Conservation (phyloP, 2,888 invertebrate species). For the Theodoxus fluviatilis region DNA sequence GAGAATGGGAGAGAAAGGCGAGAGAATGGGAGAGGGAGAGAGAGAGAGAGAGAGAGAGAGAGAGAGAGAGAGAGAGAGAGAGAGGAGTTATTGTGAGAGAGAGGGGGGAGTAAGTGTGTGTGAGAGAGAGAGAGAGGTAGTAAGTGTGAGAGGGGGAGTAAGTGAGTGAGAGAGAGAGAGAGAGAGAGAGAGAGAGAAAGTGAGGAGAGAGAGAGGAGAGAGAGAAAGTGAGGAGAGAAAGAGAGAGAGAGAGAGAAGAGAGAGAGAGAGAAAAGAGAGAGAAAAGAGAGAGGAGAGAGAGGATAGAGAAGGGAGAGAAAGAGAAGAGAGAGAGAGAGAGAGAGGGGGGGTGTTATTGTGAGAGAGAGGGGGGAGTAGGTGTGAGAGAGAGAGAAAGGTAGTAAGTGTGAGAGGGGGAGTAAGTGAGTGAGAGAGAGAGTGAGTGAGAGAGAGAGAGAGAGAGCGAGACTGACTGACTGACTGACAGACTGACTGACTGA, state of each 20-base stretch:
- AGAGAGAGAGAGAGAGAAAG: background rate
- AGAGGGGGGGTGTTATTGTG: background rate
- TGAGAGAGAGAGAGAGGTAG: background rate
- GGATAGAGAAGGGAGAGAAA: background rate
- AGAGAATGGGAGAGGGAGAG: slow-evolving; percentile 6
- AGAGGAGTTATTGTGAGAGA: background rate
- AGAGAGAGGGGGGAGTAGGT: too few species aligned
- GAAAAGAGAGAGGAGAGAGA: background rate
- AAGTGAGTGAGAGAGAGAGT: too few species aligned
- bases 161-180: background rate
- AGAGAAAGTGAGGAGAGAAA: slow-evolving; percentile 1
- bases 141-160: background rate
- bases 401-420: too few species aligned
- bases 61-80: slow-evolving; percentile 4
- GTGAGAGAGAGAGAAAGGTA: too few species aligned
- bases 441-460: too few species aligned
- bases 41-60: background rate
- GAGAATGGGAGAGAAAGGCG: slow-evolving; percentile 1
- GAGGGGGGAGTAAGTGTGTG: background rate
- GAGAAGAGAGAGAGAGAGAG: background rate
- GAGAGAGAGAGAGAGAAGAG: background rate
- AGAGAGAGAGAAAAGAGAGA: background rate
- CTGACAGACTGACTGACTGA: too few species aligned
- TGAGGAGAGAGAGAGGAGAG: background rate
- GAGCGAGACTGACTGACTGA: too few species aligned